phyloP scores from a whole-genome alignment of 1,140 invertebrate genomes.

The Mercenaria mercenaria region DNA sequence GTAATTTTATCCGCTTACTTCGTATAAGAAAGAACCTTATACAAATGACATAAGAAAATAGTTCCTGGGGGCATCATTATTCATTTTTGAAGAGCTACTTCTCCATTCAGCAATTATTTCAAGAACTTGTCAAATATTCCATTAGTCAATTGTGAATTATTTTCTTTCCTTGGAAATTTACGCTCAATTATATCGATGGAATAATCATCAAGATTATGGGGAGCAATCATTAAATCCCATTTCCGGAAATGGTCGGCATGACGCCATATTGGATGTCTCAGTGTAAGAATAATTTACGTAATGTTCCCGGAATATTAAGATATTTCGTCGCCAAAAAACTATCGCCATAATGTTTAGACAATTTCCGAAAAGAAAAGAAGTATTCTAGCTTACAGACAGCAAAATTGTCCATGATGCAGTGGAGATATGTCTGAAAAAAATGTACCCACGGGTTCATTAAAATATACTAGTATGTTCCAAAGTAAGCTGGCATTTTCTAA shows the following conservation, averaged over 20 bases:
- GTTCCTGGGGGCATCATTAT: slow-evolving; percentile 32
- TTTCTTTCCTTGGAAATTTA: slow-evolving; percentile 62
- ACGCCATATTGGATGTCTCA: slow-evolving; percentile 60
- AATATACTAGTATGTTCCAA: no score
- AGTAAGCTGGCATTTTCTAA: no score
- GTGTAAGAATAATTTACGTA: slow-evolving; percentile 57
- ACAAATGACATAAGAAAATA: slow-evolving; percentile 15
- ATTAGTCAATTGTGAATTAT: slow-evolving; percentile 68
- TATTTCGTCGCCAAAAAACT: slow-evolving; percentile 22
- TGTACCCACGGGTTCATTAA: no score
- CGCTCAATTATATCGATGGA: slow-evolving; percentile 65
- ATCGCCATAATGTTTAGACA: neutral
- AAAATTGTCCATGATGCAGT: neutral
- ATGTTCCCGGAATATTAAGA: slow-evolving; percentile 43
- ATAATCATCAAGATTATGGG: slow-evolving; percentile 63
- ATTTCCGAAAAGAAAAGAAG: neutral
- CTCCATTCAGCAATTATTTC: slow-evolving; percentile 61
- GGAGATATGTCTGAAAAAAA: no score
- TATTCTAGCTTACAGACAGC: neutral
- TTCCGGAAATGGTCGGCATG: slow-evolving; percentile 59
- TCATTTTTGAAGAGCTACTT: slow-evolving; percentile 48
- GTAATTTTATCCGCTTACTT: no score
- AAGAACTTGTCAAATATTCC: slow-evolving; percentile 67
- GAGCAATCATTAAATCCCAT: slow-evolving; percentile 57
- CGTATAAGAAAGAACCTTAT: neutral